Conservation (phyloP, 2,113 vertebrate species). For the Colinus virginianus region DNA sequence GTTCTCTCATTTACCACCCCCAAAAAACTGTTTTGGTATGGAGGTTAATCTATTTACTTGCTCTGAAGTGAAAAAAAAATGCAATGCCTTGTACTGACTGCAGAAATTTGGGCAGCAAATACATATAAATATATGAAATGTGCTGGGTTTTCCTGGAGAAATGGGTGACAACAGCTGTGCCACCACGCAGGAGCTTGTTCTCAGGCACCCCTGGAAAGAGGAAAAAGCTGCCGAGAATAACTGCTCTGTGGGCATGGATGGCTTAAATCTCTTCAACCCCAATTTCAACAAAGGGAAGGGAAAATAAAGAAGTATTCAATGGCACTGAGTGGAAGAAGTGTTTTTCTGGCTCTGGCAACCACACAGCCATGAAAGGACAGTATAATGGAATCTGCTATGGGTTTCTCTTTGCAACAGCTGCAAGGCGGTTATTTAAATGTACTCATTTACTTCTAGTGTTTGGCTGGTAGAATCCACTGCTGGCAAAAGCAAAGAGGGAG, state of each 20-base stretch:
- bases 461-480: conserved; percentile 51
- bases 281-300: background rate
- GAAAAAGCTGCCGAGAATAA: background rate
- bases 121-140: background rate
- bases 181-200: background rate
- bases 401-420: conserved; percentile 65
- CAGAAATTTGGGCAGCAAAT: background rate
- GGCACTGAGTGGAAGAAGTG: conserved; percentile 34
- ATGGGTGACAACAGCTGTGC: background rate
- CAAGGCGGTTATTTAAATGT: conserved; percentile 59
- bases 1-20: background rate
- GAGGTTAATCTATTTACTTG: conserved; percentile 1
- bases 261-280: conserved; percentile 13
- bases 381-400: conserved; percentile 61
- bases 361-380: background rate
- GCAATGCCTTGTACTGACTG: background rate
- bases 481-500: conserved; percentile 56
- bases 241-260: background rate
- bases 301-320: conserved; percentile 31
- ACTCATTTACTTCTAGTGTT: conserved; percentile 65
- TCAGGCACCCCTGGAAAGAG: background rate
- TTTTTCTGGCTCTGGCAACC: conserved; percentile 47
- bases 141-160: background rate
- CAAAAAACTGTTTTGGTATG: background rate
- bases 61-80: background rate